A percentile compares a stretch with the other conserved stretches of the same genome.
Evolutionary conservation across 2,797 vertebrate species (phyloP).

Genomic region (Kryptopterus vitreolus): DNA sequence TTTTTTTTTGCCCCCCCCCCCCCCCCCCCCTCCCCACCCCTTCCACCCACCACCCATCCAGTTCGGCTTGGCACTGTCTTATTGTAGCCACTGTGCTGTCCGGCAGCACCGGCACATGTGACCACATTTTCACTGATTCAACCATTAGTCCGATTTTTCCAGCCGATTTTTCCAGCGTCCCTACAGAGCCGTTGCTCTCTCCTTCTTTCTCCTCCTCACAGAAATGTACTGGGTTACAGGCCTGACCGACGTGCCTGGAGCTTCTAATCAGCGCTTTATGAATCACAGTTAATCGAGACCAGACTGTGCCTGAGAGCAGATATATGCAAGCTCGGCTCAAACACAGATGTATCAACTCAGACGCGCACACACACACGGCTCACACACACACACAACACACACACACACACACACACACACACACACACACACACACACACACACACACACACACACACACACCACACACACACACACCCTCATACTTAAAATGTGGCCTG

Average conservation of each 20-base stretch:
- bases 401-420: neutral
- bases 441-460: too few species aligned
- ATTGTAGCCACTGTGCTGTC: slow-evolving; percentile 63
- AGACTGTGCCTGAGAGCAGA: neutral
- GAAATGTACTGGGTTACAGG: neutral
- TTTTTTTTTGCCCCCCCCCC: neutral
- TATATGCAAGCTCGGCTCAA: neutral
- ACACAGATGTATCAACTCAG: neutral
- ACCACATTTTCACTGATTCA: slow-evolving; percentile 66
- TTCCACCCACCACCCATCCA: slow-evolving; percentile 39
- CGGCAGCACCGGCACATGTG: slow-evolving; percentile 63
- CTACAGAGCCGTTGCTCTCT: neutral
- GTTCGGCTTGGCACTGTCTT: slow-evolving; percentile 59
- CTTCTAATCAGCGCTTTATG: neutral
- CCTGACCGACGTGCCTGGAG: neutral
- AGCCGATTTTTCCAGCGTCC: slow-evolving; percentile 37
- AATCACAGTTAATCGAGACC: neutral
- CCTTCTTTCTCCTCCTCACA: slow-evolving; percentile 34
- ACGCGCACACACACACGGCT: neutral
- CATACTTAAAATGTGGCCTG: neutral
- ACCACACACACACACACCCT: neutral
- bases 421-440: too few species aligned
- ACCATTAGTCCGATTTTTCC: slow-evolving; percentile 66
- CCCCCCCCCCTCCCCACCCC: slow-evolving; percentile 26
- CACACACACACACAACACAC: too few species aligned